Evolutionary conservation across 2,888 invertebrate genomes (phyloP), one percentile per base, ranked within the genome.

Genomic region (Amaurobius ferox): DNA sequence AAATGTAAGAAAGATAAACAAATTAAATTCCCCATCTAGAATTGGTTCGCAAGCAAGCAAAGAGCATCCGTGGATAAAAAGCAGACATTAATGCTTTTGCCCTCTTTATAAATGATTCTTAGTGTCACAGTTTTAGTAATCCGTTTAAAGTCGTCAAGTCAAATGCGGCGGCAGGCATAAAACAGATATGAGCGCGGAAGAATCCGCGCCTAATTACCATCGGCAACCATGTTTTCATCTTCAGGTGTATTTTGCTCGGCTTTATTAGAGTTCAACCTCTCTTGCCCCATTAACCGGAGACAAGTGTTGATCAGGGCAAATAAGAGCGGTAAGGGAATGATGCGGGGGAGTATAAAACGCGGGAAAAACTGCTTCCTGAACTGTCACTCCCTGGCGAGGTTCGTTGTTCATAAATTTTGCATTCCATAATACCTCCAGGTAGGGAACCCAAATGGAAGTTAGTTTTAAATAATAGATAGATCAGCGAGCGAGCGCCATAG

Each of bases 401-500:
- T 30, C 30, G 48, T 30, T 67, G 68, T 76, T 86, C 86, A 86
- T 86, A 74, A 79, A 86, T 86, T 86, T 86, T 86, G 74, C 70
- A 79, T 86, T 62, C 70, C 61, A 70, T 86, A 86, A 86, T 79
- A 86, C 79, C 72, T 71, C 55, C 74, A 74, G 67, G 70, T 7
- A 72, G 40, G 79, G 70, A 68, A 78, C 64, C 68, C 70, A 79
- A 79, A 86, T 86, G 86, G 79, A 86, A 73, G 79, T 74, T 74
- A 76, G 70, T 71, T 86, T 79, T 86, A 79, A 86, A 86, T 86
- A 86, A 86, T 86, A 86, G 86, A 79, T 86, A 48, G 79, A 62
- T 70, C 72, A 48, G 35, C 78, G 66, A 77, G 71, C 77, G 61
- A n/a, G n/a, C 73, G 61, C 48, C 32, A 66, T 29, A 35, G 74